Percentiles rank a stretch among this genome's conserved stretches.
Conservation (phyloP, 2,888 invertebrate genomes). For the Phalangium opilio region DNA sequence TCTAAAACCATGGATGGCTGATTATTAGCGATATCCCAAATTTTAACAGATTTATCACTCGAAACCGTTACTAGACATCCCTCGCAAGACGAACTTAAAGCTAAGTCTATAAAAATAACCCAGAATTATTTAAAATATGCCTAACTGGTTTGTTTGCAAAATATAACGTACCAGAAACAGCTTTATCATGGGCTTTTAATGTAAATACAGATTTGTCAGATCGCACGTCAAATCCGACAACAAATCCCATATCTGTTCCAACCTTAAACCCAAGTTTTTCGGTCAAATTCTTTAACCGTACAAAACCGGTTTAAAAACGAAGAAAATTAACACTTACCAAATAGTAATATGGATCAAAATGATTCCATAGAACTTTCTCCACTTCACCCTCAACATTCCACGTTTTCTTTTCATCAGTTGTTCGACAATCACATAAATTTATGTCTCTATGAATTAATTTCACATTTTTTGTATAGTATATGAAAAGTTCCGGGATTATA, state of each 20-base stretch:
- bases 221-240: conserved; percentile 59
- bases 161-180: conserved; percentile 71
- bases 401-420: conserved; percentile 38
- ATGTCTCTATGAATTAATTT: conserved; percentile 24
- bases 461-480: background rate
- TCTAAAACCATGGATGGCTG: conserved; percentile 33
- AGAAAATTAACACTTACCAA: conserved; percentile 40
- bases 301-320: no score
- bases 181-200: conserved; percentile 60
- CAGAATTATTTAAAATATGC: conserved; percentile 5
- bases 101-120: conserved; percentile 11
- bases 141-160: no score
- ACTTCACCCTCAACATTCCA: conserved; percentile 69
- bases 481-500: no score
- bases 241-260: conserved; percentile 41
- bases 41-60: conserved; percentile 63
- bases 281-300: no score
- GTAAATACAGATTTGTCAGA: conserved; percentile 49
- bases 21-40: conserved; percentile 51
- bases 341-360: conserved; percentile 57
- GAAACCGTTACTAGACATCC: conserved; percentile 62
- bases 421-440: conserved; percentile 65
- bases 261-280: no score
- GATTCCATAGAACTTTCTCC: conserved; percentile 73
- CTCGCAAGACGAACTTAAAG: conserved; percentile 52